Base-by-base conservation (phyloP, 2,113 vertebrate species). In the Glaucomys volans region DNA sequence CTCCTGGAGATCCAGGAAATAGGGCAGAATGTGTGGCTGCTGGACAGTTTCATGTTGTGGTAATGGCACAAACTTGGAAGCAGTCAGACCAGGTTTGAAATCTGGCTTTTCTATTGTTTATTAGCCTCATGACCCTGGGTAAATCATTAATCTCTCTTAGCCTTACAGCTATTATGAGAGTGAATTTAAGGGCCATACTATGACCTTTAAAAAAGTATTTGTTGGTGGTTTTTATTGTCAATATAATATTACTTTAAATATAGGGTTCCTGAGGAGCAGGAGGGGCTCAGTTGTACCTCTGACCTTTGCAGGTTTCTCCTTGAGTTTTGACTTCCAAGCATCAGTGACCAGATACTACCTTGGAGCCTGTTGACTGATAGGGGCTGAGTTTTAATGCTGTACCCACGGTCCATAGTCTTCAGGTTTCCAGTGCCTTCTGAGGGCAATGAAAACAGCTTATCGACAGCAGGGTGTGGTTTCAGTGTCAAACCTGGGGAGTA, bases 131-230 rank as follows among this genome's bases (percentile, higher is more conserved):
- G 62, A 82, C n/a, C 72, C 26, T 85, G n/a, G 82, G 74, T 87
- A 95, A 96, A 92, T 91, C 37, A 67, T 95, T 94, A 84, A 90
- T 87, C 26, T 92, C 22, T 93, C 6, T 75, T 67, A 90, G 67
- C 28, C 74, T 82, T 82, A 82, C 17, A 50, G 50, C 32, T 93
- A 8, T 54, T 93, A 67, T 82, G 44, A 95, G 59, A 76, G 85
- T 88, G 26, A 92, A 81, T 84, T 89, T 84, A 93, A 97, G 79
- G 59, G 24, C n/a, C 57, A 64, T 54, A 80, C 42, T 80, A 66
- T 77, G 62, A 30, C 59, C 59, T 66, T 93, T 91, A 44, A 85
- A 82, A 74, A 96, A 64, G 52, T 91, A n/a, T 85, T 93, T 95
- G 54, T 90, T 85, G 57, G 24, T 91, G 30, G 64, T 62, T 96